Evolutionary conservation across 2,113 vertebrate species (phyloP).

Genomic region (Falcunculus frontatus): DNA sequence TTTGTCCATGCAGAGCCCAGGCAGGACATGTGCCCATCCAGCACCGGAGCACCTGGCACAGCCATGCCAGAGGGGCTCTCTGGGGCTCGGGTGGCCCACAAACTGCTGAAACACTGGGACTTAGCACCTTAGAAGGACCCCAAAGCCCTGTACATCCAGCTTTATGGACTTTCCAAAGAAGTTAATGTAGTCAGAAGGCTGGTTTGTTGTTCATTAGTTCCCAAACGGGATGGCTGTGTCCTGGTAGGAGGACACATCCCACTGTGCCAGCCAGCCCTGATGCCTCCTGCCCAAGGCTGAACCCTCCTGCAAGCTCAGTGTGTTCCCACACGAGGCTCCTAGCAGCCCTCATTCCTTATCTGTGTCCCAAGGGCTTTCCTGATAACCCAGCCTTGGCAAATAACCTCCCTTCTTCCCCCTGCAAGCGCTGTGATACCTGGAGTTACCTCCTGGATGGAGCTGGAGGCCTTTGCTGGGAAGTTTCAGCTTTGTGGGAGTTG

Average conservation of each 20-base stretch:
- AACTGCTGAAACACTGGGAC: neutral
- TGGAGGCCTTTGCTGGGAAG: neutral
- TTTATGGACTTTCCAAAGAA: accelerated
- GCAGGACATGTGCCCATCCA: accelerated
- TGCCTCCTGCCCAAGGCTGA: neutral
- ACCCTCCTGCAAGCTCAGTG: neutral
- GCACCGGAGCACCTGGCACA: accelerated
- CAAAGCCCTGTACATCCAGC: accelerated
- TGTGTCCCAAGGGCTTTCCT: neutral
- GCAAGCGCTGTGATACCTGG: neutral
- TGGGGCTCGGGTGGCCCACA: neutral
- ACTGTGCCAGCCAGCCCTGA: accelerated
- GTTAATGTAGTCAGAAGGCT: accelerated
- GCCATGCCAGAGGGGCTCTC: neutral
- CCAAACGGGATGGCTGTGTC: accelerated
- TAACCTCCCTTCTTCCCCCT: neutral
- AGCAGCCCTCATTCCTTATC: neutral
- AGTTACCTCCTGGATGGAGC: neutral
- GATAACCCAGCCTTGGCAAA: neutral
- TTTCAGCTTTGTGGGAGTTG: neutral
- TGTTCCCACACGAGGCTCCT: neutral
- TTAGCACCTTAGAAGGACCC: neutral
- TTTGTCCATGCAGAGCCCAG: neutral
- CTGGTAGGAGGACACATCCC: neutral
- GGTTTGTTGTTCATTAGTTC: accelerated